These are phyloP conservation scores for Neoitamus cyanurus DNA, from an alignment of 2,888 invertebrate species.

Conservation along the genomic window DNA sequence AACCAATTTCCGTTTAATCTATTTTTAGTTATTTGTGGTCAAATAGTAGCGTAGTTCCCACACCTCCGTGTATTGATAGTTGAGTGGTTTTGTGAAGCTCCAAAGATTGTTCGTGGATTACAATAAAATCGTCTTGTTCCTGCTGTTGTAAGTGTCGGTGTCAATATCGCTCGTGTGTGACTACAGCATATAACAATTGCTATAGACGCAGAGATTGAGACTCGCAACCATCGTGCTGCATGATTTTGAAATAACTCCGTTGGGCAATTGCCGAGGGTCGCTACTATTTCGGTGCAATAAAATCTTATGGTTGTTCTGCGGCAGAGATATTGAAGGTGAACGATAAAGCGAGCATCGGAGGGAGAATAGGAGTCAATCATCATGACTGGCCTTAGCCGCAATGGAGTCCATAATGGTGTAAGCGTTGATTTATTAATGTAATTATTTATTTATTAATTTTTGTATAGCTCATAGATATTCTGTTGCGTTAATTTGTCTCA, in stretches of 20 bases:
- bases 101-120: not conserved
- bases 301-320: not conserved
- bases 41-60: not conserved
- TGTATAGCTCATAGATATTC: too few relatives aligned
- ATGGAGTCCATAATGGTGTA: slow-evolving; percentile 19
- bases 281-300: not conserved
- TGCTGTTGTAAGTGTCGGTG: not conserved
- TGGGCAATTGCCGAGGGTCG: not conserved
- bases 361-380: not conserved
- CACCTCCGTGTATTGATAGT: not conserved
- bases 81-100: not conserved
- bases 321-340: not conserved
- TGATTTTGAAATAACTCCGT: not conserved
- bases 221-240: not conserved
- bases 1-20: not conserved
- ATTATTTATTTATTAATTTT: not conserved
- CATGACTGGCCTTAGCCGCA: slow-evolving; percentile 31
- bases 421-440: not conserved
- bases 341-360: not conserved
- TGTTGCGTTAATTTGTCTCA: too few relatives aligned
- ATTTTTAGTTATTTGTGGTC: not conserved
- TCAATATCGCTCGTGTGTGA: not conserved
- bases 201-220: not conserved
- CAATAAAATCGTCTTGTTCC: not conserved
- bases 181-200: not conserved